phyloP scores from a whole-genome alignment of 2,888 invertebrate genomes.

The Pandemis corylana region DNA sequence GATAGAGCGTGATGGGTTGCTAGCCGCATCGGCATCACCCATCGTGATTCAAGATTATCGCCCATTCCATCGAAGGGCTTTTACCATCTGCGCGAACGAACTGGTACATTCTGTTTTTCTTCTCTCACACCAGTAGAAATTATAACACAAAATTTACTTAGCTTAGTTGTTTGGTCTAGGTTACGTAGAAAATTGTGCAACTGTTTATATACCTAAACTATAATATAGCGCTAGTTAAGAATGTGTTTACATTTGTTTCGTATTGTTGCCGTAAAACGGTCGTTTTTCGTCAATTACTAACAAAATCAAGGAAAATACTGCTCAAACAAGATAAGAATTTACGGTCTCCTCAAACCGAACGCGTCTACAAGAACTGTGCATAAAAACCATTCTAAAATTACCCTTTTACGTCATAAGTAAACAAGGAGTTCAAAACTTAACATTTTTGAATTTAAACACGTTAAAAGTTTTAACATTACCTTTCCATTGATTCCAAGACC shows the following conservation, averaged over 20 bases:
- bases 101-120: too few species aligned
- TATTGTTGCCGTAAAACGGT: neutral
- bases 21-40: too few species aligned
- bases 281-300: neutral
- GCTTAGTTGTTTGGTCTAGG: too few species aligned
- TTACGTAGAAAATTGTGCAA: too few species aligned
- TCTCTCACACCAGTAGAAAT: too few species aligned
- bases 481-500: constrained; percentile 99
- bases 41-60: too few species aligned
- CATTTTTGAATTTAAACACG: constrained; percentile 22
- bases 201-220: too few species aligned
- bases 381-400: constrained; percentile 45
- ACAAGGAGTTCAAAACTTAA: constrained; percentile 46
- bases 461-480: constrained; percentile 64
- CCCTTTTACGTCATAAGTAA: constrained; percentile 60
- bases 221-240: too few species aligned
- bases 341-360: constrained; percentile 28
- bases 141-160: too few species aligned
- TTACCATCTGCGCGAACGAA: too few species aligned
- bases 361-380: constrained; percentile 43
- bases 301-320: neutral
- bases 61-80: too few species aligned
- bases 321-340: constrained; percentile 6
- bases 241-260: neutral
- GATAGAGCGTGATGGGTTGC: too few species aligned